phyloP scores from a whole-genome alignment of 1,140 invertebrate species.

The Plutomurus gul region DNA sequence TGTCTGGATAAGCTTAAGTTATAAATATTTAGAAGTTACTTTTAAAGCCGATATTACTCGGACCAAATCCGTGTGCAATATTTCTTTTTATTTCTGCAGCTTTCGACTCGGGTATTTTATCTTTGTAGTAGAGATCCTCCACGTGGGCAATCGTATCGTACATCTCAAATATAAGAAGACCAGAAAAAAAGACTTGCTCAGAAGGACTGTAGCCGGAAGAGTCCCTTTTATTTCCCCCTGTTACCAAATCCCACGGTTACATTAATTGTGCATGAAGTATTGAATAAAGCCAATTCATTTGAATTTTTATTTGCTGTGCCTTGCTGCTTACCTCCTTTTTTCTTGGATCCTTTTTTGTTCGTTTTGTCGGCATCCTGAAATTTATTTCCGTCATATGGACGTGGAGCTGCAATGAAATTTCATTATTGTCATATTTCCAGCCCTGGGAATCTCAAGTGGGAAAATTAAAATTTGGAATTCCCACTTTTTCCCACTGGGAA shows the following conservation, averaged over 20 bases:
- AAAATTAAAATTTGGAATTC: too few species aligned
- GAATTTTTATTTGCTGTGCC: not conserved
- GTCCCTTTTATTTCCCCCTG: not conserved
- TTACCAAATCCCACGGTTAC: not conserved
- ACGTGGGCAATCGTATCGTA: slow-evolving; percentile 41
- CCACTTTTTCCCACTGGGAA: too few species aligned
- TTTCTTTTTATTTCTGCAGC: not conserved
- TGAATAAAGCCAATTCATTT: not conserved
- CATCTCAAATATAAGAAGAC: slow-evolving; percentile 47
- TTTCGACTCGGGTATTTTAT: slow-evolving; percentile 32
- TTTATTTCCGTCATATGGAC: not conserved
- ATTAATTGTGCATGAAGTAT: not conserved
- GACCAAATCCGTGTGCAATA: slow-evolving; percentile 11
- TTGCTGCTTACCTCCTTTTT: not conserved
- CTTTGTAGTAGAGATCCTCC: slow-evolving; percentile 28
- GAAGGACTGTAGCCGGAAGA: not conserved
- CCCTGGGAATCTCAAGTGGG: too few species aligned
- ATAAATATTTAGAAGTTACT: slow-evolving; percentile 19
- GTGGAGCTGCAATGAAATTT: not conserved
- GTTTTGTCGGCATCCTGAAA: not conserved
- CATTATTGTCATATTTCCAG: not conserved
- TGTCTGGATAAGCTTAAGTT: not conserved
- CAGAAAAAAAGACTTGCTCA: slow-evolving; percentile 45
- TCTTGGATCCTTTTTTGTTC: not conserved
- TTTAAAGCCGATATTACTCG: slow-evolving; percentile 19